phyloP scores from a whole-genome alignment of 2,888 invertebrate species.

The Melangyna quadrimaculata region DNA sequence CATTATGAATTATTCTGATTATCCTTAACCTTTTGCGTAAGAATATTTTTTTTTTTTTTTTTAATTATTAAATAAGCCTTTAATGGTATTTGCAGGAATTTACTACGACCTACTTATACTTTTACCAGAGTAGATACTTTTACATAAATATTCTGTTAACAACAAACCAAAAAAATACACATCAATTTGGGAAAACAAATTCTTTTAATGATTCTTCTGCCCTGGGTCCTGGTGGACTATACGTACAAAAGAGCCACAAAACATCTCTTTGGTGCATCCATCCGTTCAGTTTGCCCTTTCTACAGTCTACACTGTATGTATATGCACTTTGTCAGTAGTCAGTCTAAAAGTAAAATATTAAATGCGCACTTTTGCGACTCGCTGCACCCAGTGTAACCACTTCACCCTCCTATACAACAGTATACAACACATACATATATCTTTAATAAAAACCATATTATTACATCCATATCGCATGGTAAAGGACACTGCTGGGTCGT shows the following conservation, averaged over 20 bases:
- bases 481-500: background rate
- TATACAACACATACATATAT: background rate
- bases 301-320: too few relatives aligned
- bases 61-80: too few relatives aligned
- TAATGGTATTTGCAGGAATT: too few relatives aligned
- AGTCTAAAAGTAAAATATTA: conserved; percentile 39
- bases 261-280: conserved; percentile 13
- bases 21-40: too few relatives aligned
- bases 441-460: background rate
- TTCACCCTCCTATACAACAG: background rate
- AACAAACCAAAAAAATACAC: background rate
- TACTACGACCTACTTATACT: background rate
- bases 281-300: background rate
- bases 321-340: too few relatives aligned
- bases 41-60: too few relatives aligned
- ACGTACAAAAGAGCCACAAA: background rate
- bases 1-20: too few relatives aligned
- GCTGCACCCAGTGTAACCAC: background rate
- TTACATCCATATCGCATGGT: too few relatives aligned
- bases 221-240: background rate
- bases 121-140: too few relatives aligned
- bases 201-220: background rate
- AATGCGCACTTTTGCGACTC: conserved; percentile 30
- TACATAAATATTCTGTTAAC: background rate
- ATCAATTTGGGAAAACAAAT: background rate